Evolutionary conservation across 2,888 invertebrate species (phyloP).

Genomic region (Conus canariensis): DNA sequence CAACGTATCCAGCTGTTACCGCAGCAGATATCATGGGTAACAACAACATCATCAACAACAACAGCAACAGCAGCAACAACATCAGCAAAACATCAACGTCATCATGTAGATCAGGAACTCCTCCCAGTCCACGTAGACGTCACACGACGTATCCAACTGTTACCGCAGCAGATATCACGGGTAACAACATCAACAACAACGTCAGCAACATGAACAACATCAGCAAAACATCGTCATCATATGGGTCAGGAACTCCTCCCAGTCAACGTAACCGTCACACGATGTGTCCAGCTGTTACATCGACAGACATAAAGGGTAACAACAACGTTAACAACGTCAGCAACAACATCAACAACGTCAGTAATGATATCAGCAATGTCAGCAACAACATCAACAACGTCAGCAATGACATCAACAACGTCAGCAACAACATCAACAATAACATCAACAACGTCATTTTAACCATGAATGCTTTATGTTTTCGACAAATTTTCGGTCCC

Average conservation of each 20-base stretch:
- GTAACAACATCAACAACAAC: background rate
- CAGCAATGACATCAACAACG: background rate
- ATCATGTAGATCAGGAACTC: constrained; percentile 78
- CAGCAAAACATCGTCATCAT: constrained; percentile 68
- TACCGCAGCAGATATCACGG: no score
- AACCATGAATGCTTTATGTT: background rate
- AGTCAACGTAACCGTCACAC: constrained; percentile 77
- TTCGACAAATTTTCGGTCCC: no score
- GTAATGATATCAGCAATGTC: background rate
- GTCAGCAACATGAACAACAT: background rate
- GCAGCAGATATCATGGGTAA: background rate
- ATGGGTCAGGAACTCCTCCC: constrained; percentile 79
- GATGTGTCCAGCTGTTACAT: constrained; percentile 75
- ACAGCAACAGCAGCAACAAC: background rate
- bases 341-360: no score
- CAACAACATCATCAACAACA: background rate
- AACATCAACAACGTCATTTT: background rate
- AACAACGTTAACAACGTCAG: background rate
- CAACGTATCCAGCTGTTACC: constrained; percentile 75
- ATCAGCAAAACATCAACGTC: constrained; percentile 61
- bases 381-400: background rate
- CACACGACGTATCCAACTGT: constrained; percentile 77
- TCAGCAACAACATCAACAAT: background rate
- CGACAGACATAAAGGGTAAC: background rate
- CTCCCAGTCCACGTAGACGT: constrained; percentile 78